phyloP scores from a whole-genome alignment of 2,113 vertebrate genomes.

The Syngnathus floridae region DNA sequence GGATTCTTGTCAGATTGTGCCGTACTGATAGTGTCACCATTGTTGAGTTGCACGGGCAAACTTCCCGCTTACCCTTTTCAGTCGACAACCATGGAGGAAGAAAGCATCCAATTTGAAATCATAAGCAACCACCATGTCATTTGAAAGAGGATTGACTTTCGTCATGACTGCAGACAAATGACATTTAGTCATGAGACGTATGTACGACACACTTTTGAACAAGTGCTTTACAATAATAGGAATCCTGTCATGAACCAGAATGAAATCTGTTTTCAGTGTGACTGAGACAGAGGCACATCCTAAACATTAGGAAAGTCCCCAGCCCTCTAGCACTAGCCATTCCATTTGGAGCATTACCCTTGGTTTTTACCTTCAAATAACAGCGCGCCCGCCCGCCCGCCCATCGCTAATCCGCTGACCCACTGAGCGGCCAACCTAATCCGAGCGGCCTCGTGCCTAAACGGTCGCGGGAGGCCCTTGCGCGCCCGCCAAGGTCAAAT shows the following conservation, averaged over 20 bases:
- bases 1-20: not conserved
- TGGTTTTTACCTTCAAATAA: conserved; percentile 43
- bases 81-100: not conserved
- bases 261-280: no score
- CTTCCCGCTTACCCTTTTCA: not conserved
- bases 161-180: not conserved
- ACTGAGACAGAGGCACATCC: not conserved
- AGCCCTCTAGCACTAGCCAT: conserved; percentile 6
- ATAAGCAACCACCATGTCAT: not conserved
- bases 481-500: conserved; percentile 4
- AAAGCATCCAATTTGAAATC: not conserved
- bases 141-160: not conserved
- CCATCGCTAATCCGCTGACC: conserved; percentile 46
- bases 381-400: not conserved
- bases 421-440: conserved; percentile 51
- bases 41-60: not conserved
- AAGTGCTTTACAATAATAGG: not conserved
- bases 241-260: no score
- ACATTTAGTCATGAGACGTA: no score
- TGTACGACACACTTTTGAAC: no score
- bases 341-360: conserved; percentile 24
- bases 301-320: conserved; percentile 26
- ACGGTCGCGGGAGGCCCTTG: not conserved
- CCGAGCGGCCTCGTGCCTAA: conserved; percentile 24
- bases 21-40: not conserved